These are phyloP conservation scores for Listrodromus nycthemerus DNA, from an alignment of 2,888 invertebrate genomes.

Conservation along the genomic window DNA sequence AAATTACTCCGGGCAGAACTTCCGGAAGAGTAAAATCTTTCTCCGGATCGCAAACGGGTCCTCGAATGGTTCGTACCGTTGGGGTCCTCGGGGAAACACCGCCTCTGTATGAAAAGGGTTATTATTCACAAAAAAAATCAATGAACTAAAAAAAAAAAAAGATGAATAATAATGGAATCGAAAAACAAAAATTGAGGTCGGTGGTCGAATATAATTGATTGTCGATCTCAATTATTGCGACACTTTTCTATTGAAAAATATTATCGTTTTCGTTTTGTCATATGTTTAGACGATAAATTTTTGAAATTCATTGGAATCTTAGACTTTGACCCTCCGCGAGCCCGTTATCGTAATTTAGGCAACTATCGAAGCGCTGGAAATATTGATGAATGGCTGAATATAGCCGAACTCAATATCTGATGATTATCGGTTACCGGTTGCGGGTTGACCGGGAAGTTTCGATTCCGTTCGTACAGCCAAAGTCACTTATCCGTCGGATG, in stretches of 20 bases:
- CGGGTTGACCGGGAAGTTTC: slow-evolving; percentile 35
- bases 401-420: slow-evolving; percentile 1
- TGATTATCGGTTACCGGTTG: neutral
- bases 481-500: slow-evolving; percentile 43
- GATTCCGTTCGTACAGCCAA: slow-evolving; percentile 27
- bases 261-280: no score
- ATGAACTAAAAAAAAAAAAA: no score
- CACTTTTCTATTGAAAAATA: no score
- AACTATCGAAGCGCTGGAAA: neutral
- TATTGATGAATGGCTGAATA: neutral
- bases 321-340: neutral
- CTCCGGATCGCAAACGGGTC: neutral
- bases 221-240: no score
- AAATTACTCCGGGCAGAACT: slow-evolving; percentile 48
- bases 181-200: no score
- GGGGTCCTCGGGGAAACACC: neutral
- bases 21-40: neutral
- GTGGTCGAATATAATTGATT: no score
- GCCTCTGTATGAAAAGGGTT: no score
- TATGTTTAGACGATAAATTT: no score
- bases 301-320: neutral
- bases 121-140: no score
- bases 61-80: neutral
- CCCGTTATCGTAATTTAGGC: neutral
- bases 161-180: no score